Evolutionary conservation across 2,797 vertebrate species (phyloP), one percentile per base, ranked within the genome.

Genomic region (Myripristis murdjan): DNA sequence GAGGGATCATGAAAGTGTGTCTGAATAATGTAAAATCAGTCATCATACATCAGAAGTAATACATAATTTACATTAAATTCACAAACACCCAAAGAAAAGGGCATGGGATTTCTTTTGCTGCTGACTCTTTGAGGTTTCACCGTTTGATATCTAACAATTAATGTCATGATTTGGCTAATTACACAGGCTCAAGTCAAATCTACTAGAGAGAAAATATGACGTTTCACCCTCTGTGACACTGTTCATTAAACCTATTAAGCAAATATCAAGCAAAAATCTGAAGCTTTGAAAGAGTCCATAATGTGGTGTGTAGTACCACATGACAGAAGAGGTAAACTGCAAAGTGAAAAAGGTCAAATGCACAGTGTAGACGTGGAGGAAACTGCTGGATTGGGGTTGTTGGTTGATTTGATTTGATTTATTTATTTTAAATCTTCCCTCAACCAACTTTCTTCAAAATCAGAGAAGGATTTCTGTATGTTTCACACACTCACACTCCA

Each of bases 21-120:
- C 16, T 18, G n/a, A 46, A 18, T 12, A 35, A 9, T 10, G 12
- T 5, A 16, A 31, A 9, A 55, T 28, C n/a, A 31, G 2, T 20
- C 0, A 46, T 54, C 4, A 33, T 23, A 28, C 2, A 15, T 41
- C 6, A 63, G 23, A 31, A 15, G 6, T 20, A n/a, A 60, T 6
- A 49, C 8, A 33, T 46, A 6, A 28, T 52, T 60, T 11, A 54
- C 26, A 57, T 12, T 5, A 51, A 24, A 26, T 2, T 70, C 20
- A 46, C 20, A 24, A 33, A 53, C 2, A 46, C 5, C 33, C 51
- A 0, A 4, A 22, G 0, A 46, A 8, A 9, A 58, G 33, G 43
- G 61, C 57, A 64, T 52, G 33, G 74, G 82, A 66, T 84, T 88
- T 71, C 62, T 87, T 76, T 72, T 85, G 84, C 82, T 44, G 24